Base-by-base conservation (phyloP, 2,888 invertebrate genomes). In the Cybosia mesomella region DNA sequence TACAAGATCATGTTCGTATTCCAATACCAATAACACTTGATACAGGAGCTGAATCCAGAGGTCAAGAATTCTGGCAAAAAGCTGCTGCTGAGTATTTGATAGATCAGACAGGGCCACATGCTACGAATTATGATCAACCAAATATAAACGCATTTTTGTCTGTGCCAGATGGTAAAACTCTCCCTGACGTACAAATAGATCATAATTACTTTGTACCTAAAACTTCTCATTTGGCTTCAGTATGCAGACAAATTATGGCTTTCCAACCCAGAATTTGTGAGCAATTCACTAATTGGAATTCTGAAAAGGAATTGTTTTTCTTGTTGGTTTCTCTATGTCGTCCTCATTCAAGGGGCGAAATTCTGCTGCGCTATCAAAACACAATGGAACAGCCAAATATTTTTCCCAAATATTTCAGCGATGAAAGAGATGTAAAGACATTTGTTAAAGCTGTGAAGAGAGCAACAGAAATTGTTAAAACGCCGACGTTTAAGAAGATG, bases 1-100 rank as follows among this genome's bases (percentile, higher is more conserved):
- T 95, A n/a, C 94, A 94, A 82, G 94, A 95, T 67, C 95, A 95
- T 76, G 93, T 93, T 0, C 88, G 93, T 66, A 92, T 95, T 76
- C 92, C 94, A 9, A 84, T 95, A 62, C 91, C 91, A 24, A 85
- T 94, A 0, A 90, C 87, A 28, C 74, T 94, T 9, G 80, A 92
- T 57, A 91, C 92, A 55, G 91, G 92, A 57, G 89, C 91, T 53
- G 76, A 83, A 62, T 73, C 80, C 28, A 85, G 87, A 72, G 87
- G 87, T 72, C 88, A 91, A 21, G 75, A 73, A 3, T 93, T 85
- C 72, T 93, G 92, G 92, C 71, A 86, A 2, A 90, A 89, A 81
- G 92, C 93, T 66, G 84, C 90, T 24, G 90, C 88, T 8, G 85
- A 93, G 64, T 94, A 94, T 71, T 82, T 94, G n/a, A 61, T 93